Evolutionary conservation across 1,140 invertebrate species (phyloP), one percentile per base, ranked within the genome.

Genomic region (Heliconius himera): DNA sequence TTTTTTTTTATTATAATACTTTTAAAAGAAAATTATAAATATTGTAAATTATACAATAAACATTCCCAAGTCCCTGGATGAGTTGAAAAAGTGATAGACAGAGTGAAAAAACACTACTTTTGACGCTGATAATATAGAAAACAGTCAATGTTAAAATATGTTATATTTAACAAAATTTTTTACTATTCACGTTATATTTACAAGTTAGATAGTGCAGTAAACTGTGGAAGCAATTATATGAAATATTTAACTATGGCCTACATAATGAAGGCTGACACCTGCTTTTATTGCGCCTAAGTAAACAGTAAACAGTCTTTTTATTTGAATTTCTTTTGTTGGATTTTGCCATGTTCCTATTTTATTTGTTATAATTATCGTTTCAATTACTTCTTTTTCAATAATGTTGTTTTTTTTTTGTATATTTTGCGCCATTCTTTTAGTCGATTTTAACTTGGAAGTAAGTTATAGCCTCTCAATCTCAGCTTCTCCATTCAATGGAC

Each of bases 221-320:
- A 60, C 9, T 66, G 26, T 13, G 16, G 22, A 9, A 29, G 38
- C 66, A 70, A 70, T 76, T 76, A 70, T 70, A 70, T 76, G 22
- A n/a, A 76, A 54, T 60, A 70, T 41, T 70, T 70, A 76, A 70
- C 36, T 49, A 38, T 13, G 74, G n/a, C 74, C 74, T 70, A 76
- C 60, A 76, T 76, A 41, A 60, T 70, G 74, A 76, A 76, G 74
- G 74, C 74, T 46, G 66, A 29, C 74, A 70, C 74, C 74, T 76
- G 74, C 29, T 49, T 18, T 20, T 76, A 76, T 66, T 66, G 60
- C 60, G 26, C 54, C 74, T 29, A 75, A 75, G 38, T 33, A 66
- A 75, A 75, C 54, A 66, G 26, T 29, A 66, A 66, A 29, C 56
- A 16, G 8, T 18, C 22, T 29, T 66, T 46, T 66, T 66, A 66